phyloP scores from a whole-genome alignment of 2,888 invertebrate species.

The Rhamnusium bicolor region DNA sequence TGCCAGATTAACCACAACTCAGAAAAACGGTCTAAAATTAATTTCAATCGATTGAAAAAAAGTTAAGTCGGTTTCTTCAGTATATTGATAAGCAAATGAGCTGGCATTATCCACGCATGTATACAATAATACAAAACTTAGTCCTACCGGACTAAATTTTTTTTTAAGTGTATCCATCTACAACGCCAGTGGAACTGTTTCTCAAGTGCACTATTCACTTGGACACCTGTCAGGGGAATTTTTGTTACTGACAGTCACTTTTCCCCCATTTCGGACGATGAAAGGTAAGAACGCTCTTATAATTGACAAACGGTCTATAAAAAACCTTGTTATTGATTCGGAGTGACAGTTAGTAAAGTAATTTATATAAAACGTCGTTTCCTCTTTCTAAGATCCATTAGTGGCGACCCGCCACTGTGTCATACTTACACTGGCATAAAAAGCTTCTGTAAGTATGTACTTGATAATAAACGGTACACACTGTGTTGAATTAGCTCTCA shows the following conservation, averaged over 20 bases:
- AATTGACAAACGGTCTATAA: neutral
- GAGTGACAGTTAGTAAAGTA: neutral
- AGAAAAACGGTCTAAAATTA: too few relatives aligned
- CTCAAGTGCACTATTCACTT: too few relatives aligned
- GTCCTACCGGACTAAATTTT: too few relatives aligned
- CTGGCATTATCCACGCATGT: too few relatives aligned
- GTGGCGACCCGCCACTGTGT: neutral
- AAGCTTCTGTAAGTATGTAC: conserved; percentile 9
- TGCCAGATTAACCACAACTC: too few relatives aligned
- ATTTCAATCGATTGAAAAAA: too few relatives aligned
- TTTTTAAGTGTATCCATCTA: too few relatives aligned
- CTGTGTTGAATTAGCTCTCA: conserved; percentile 28
- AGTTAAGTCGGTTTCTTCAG: too few relatives aligned
- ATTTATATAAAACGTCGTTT: conserved; percentile 1
- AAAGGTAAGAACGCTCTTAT: neutral
- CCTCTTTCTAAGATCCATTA: neutral
- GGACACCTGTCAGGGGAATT: neutral
- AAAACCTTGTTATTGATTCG: neutral
- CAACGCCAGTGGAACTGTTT: too few relatives aligned
- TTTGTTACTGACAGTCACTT: neutral
- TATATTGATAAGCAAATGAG: too few relatives aligned
- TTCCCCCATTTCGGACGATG: neutral
- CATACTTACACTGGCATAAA: neutral
- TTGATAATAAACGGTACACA: conserved; percentile 18
- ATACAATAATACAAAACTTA: too few relatives aligned